Evolutionary conservation across 2,797 vertebrate genomes (phyloP), one percentile per base, ranked within the genome.

Genomic region (Ciconia nigra): DNA sequence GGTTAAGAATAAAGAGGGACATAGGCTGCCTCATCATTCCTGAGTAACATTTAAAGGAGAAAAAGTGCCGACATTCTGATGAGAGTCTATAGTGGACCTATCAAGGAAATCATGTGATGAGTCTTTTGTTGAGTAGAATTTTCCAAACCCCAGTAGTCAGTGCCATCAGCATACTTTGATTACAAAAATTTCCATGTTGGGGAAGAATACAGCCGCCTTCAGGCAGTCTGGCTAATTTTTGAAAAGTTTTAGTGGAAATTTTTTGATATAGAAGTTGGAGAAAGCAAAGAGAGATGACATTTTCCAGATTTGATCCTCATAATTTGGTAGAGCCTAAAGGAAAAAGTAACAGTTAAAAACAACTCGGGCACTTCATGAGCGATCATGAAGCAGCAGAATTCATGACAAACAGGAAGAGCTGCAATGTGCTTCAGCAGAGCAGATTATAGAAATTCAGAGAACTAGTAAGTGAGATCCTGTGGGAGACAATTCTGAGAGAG

Each of bases 401-500:
- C 77, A 78, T 52, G 52, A 85, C 51, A 81, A 94, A 95, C 80
- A 90, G 90, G 83, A 96, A 94, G 66, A 92, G 19, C 57, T 0
- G 35, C 49, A 96, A 79, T 11, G n/a, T 96, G 54, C 66, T 94
- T 87, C 83, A 76, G 80, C 77, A 94, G 46, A 92, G 55, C 90
- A 92, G 88, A 89, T 95, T 86, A 93, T 51, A 94, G 77, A 89
- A 91, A 92, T 44, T 93, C 80, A 87, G 73, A 90, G 73, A 96
- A 72, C 88, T 42, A 78, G 82, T 74, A 86, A 94, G 94, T 91
- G 94, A 96, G 95, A 97, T 90, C n/a, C 63, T 80, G 93, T 94
- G 82, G 92, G 96, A 96, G 92, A 96, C 72, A 90, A 90, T 92
- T 96, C 83, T 76, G 77, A 93, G 94, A 71, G 67, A 92, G 37